Evolutionary conservation across 2,888 invertebrate genomes (phyloP).

Genomic region (Mycalesis mineus): DNA sequence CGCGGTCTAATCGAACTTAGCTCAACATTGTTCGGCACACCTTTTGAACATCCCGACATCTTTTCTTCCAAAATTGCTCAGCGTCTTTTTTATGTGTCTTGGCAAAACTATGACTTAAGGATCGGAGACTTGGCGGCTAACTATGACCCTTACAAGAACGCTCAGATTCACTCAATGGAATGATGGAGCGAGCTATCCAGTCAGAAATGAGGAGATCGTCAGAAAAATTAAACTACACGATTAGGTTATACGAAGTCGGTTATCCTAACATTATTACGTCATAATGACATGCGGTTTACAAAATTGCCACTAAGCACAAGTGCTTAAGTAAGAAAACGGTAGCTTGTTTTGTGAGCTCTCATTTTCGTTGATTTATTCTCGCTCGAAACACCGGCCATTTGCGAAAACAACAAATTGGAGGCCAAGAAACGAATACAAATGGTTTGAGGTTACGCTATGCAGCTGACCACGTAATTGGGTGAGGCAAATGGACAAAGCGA

Average conservation of each 20-base stretch:
- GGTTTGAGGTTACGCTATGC: conserved; percentile 16
- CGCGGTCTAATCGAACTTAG: too few relatives aligned
- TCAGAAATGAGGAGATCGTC: too few relatives aligned
- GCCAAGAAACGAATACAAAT: conserved; percentile 20
- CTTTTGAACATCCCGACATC: too few relatives aligned
- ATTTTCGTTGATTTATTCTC: conserved; percentile 14
- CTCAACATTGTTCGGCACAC: too few relatives aligned
- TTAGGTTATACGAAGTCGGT: not conserved
- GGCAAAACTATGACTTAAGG: too few relatives aligned
- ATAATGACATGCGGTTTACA: not conserved
- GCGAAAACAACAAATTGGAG: conserved; percentile 20
- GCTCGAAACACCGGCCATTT: conserved; percentile 18
- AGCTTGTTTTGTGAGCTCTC: conserved; percentile 7
- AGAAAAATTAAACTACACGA: not conserved
- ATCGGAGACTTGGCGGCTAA: too few relatives aligned
- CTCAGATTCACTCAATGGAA: too few relatives aligned
- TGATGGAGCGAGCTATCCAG: too few relatives aligned
- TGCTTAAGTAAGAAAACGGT: conserved; percentile 3
- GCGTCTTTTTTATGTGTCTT: too few relatives aligned
- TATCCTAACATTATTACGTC: not conserved
- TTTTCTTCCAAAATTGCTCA: too few relatives aligned
- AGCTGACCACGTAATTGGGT: conserved; percentile 21
- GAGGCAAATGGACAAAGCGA: conserved; percentile 11
- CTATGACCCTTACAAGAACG: too few relatives aligned
- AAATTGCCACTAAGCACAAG: not conserved